phyloP scores from a whole-genome alignment of 1,140 invertebrate species.

The Aphidius ervi region DNA sequence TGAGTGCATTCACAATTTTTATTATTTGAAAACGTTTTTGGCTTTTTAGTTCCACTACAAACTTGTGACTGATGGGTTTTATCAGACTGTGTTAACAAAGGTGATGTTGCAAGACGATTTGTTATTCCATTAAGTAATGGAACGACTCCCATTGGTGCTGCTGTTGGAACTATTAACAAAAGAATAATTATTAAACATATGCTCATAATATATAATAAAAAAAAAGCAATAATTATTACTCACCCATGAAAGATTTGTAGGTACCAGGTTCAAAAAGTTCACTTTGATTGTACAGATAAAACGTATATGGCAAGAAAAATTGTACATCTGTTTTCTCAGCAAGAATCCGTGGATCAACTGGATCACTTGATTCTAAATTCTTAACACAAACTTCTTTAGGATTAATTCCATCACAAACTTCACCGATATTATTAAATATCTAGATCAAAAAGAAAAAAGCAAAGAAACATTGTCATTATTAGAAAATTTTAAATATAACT shows the following conservation, averaged over 20 bases:
- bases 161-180: too few species aligned
- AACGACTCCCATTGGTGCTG: too few species aligned
- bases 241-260: slow-evolving; percentile 14
- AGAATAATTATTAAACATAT: too few species aligned
- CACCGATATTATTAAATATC: slow-evolving; percentile 13
- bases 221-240: background rate
- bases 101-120: background rate
- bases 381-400: slow-evolving; percentile 4
- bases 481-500: background rate
- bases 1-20: slow-evolving; percentile 70
- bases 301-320: slow-evolving; percentile 6
- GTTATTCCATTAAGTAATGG: too few species aligned
- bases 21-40: slow-evolving; percentile 63
- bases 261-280: slow-evolving; percentile 12
- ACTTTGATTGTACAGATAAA: background rate
- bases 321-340: slow-evolving; percentile 8
- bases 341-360: slow-evolving; percentile 9
- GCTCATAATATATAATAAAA: background rate
- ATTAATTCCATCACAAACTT: slow-evolving; percentile 12
- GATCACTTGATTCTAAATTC: slow-evolving; percentile 8
- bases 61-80: slow-evolving; percentile 32
- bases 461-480: background rate
- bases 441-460: background rate
- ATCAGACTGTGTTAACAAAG: slow-evolving; percentile 8
- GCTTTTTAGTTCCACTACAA: slow-evolving; percentile 74